phyloP scores from a whole-genome alignment of 92 coral and sea anemone genomes.

The Palythoa grandis region DNA sequence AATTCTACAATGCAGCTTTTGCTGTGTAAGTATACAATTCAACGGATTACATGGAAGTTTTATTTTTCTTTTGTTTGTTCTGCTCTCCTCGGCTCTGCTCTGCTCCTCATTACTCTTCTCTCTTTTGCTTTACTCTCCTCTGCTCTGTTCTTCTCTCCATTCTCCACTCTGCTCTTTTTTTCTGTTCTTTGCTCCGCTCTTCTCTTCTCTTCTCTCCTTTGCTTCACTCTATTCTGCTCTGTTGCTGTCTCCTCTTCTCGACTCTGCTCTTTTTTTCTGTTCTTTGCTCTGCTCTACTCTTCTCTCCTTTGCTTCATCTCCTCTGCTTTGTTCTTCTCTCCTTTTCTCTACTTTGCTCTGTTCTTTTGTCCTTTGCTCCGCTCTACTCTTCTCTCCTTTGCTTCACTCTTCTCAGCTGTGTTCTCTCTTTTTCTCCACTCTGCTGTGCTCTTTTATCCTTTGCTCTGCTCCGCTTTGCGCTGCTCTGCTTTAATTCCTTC shows the following conservation, averaged over 20 bases:
- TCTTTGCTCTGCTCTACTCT: not conserved
- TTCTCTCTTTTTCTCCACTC: too few relatives aligned
- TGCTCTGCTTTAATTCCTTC: not conserved
- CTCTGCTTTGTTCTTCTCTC: not conserved
- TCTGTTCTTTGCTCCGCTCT: not conserved
- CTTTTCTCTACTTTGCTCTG: not conserved
- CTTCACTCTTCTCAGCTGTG: not conserved
- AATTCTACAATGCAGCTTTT: slow-evolving; percentile 35
- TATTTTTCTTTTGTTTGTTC: not conserved
- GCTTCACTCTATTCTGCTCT: too few relatives aligned
- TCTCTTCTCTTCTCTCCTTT: not conserved
- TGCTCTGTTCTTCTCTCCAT: not conserved
- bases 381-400: not conserved
- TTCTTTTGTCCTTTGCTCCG: too few relatives aligned
- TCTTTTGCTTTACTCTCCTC: not conserved
- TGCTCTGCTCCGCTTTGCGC: not conserved
- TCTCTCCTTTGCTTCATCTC: not conserved
- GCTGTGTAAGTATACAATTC: slow-evolving; percentile 15
- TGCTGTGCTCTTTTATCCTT: too few relatives aligned
- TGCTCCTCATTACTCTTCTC: not conserved
- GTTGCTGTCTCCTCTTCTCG: not conserved
- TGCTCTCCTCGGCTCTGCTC: not conserved
- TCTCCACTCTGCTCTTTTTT: not conserved
- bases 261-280: not conserved
- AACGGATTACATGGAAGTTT: too few relatives aligned